Base-by-base conservation (phyloP, 2,888 invertebrate species). In the Lithosia quadra region DNA sequence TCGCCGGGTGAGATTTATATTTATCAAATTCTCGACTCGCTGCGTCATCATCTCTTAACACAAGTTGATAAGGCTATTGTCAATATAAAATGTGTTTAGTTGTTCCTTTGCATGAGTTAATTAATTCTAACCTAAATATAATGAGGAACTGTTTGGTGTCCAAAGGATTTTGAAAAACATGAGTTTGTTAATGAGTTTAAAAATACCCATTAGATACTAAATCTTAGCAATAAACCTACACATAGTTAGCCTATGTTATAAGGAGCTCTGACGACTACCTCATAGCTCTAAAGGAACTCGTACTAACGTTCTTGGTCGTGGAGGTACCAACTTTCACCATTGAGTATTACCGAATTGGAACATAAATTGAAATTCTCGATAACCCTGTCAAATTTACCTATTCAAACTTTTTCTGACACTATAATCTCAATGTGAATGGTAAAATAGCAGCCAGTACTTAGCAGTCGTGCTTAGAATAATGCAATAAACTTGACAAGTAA, bases 391-490 rank as follows among this genome's bases (percentile, higher is more conserved):
- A 43, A 43, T 18, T 49, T n/a, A 9, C n/a, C 8, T 49, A n/a
- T 49, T 8, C 1, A n/a, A 8, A 49, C 49, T 1, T 10, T 34
- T 7, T 34, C 34, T n/a, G 18, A 49, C n/a, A 49, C 9, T 8
- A 49, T n/a, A n/a, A 49, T 49, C 2, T 49, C 10, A 1, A 49
- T 18, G 49, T n/a, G 49, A n/a, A n/a, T 49, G 18, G 49, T 22
- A 68, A 68, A 67, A 68, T 69, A 77, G 55, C 69, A 72, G 66
- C 69, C 63, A 66, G 73, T 71, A 73, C 69, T 71, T 65, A 75
- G 62, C 7, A 49, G 24, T 53, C 69, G 76, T 67, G 73, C 9
- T 15, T 11, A 22, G 78, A 77, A 77, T 77, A 71, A 65, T 56
- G 18, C 9, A 10, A 22, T 39, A 49, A 49, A n/a, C n/a, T 49